Evolutionary conservation across 2,113 vertebrate genomes (phyloP), one percentile per base, ranked within the genome.

Genomic region (Terrapene triunguis): DNA sequence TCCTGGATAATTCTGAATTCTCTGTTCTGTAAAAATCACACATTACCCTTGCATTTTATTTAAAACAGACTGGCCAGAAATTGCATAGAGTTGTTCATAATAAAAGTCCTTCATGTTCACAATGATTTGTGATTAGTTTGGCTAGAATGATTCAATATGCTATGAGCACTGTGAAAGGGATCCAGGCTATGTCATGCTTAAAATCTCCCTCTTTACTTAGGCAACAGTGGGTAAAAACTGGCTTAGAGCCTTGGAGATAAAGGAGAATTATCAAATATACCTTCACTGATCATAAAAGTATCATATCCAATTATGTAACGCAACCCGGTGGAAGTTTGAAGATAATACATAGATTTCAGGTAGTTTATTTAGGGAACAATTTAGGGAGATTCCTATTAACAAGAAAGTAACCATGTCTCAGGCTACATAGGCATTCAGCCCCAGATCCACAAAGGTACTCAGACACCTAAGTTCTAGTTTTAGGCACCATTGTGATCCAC

Each of bases 281-380:
- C 80, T 83, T 80, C 27, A n/a, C 9, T 4, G 51, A 25, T 3
- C 80, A 2, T 80, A 42, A 81, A 80, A 6, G 1, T 62, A 35
- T 1, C 0, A 0, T 78, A 21, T 7, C 29, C 14, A 32, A 38
- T 90, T 90, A 93, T 55, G 2, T 57, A 80, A 38, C 1, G 69
- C 3, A 91, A 88, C 69, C 85, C 8, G 53, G 21, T 86, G 79
- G 50, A 87, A 69, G 1, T 6, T 10, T 11, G 3, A 42, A 29
- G 57, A 82, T n/a, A 85, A 51, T 8, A n/a, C 79, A n/a, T n/a
- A 21, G 57, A 54, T 88, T 42, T 89, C 42, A 72, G 6, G 32
- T 53, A 11, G 4, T 82, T 8, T 12, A 88, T 62, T 32, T 42
- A 69, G 54, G 12, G n/a, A 54, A 9, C 57, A 4, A 38, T 74